phyloP scores from a whole-genome alignment of 2,113 vertebrate species.

The Craseonycteris thonglongyai region DNA sequence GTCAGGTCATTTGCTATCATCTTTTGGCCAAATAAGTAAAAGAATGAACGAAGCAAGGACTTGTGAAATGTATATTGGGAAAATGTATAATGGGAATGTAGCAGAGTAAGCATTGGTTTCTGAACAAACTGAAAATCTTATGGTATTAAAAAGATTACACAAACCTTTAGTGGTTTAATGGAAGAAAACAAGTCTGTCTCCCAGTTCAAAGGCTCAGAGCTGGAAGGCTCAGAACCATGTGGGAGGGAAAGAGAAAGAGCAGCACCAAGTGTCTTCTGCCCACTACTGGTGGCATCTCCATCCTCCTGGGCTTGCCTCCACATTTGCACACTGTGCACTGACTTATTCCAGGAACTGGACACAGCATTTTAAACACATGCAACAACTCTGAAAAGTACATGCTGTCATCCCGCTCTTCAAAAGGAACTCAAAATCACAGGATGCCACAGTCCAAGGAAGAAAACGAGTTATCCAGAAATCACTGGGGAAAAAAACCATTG shows the following conservation, averaged over 20 bases:
- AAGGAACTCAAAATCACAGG: background rate
- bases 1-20: background rate
- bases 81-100: background rate
- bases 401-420: background rate
- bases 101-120: background rate
- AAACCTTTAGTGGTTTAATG: background rate
- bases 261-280: background rate
- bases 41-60: background rate
- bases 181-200: background rate
- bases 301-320: background rate
- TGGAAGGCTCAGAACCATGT: background rate
- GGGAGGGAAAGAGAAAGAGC: background rate
- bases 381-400: background rate
- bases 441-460: background rate
- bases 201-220: background rate
- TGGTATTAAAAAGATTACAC: background rate
- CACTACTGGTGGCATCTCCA: background rate
- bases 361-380: background rate
- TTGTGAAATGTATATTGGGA: background rate
- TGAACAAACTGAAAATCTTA: background rate
- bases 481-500: background rate
- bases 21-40: background rate
- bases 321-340: background rate
- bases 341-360: background rate
- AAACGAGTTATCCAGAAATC: background rate